Percentiles rank a stretch among this genome's conserved stretches.
phyloP scores from a whole-genome alignment of 2,113 vertebrate genomes.

The Pycnonotus jocosus region DNA sequence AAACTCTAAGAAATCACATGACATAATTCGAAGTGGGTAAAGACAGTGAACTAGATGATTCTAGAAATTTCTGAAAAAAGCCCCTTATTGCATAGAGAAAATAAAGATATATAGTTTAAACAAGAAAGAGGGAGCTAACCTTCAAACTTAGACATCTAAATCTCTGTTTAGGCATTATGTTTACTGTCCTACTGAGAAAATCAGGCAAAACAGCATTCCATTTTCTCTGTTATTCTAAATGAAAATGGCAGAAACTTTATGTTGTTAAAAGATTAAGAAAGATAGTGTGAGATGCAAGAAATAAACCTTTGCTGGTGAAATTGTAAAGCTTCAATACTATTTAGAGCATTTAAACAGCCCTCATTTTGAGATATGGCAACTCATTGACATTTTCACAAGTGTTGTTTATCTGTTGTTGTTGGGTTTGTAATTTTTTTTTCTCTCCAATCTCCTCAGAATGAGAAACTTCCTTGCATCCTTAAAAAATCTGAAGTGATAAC shows the following conservation, averaged over 20 bases:
- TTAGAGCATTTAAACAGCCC: not conserved
- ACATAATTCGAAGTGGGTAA: not conserved
- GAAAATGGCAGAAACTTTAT: not conserved
- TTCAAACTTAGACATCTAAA: not conserved
- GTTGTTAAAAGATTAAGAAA: not conserved
- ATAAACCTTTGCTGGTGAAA: not conserved
- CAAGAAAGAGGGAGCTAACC: not conserved
- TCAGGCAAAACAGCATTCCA: not conserved
- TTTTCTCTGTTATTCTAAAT: not conserved
- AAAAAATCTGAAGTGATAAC: not conserved
- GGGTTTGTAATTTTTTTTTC: accelerated
- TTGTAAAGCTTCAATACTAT: not conserved
- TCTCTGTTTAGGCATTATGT: not conserved
- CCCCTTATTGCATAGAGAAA: not conserved
- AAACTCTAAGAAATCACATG: not conserved
- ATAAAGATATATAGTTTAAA: not conserved
- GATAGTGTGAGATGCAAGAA: not conserved
- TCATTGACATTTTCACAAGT: slow-evolving; percentile 18
- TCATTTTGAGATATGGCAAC: not conserved
- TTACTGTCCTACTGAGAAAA: not conserved
- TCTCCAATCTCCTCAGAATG: not conserved
- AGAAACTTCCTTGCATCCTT: not conserved
- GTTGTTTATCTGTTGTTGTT: not conserved
- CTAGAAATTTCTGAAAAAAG: not conserved
- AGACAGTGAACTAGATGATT: not conserved